These are phyloP conservation scores for Mamestra configurata DNA, from an alignment of 1,140 invertebrate species.

Conservation along the genomic window DNA sequence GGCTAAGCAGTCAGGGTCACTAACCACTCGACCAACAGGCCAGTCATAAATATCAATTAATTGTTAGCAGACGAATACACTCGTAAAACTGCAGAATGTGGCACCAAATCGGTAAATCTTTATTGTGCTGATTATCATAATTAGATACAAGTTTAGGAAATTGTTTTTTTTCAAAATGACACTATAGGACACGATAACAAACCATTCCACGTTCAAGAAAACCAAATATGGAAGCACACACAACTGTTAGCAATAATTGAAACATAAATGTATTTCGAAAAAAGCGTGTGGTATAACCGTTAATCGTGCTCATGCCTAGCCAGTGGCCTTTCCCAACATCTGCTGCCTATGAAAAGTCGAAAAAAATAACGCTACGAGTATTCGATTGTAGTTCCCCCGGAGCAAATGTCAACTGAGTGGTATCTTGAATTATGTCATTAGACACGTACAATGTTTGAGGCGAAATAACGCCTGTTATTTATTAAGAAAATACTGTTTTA, in stretches of 20 bases:
- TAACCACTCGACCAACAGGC: no score
- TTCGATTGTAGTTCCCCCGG: conserved; percentile 59
- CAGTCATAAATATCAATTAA: no score
- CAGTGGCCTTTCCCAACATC: conserved; percentile 73
- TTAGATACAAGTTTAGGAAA: not conserved
- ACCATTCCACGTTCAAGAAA: conserved; percentile 21
- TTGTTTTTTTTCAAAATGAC: not conserved
- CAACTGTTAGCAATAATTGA: conserved; percentile 64
- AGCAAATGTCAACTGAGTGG: conserved; percentile 62
- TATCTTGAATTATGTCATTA: conserved; percentile 64
- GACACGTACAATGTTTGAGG: conserved; percentile 19
- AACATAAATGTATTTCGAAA: conserved; percentile 61
- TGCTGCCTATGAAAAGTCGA: conserved; percentile 68
- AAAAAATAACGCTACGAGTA: conserved; percentile 59
- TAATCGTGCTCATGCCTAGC: conserved; percentile 61
- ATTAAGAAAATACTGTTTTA: no score
- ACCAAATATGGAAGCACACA: conserved; percentile 59
- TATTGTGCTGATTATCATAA: conserved; percentile 31
- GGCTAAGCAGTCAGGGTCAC: no score
- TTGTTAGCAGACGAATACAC: not conserved
- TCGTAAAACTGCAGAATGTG: not conserved
- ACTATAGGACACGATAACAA: not conserved
- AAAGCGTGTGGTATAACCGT: conserved; percentile 64
- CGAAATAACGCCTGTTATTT: not conserved
- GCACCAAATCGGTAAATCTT: conserved; percentile 30